A percentile compares a stretch with the other conserved stretches of the same genome.
Conservation (phyloP, 2,797 vertebrate species). For the Alectoris magna region DNA sequence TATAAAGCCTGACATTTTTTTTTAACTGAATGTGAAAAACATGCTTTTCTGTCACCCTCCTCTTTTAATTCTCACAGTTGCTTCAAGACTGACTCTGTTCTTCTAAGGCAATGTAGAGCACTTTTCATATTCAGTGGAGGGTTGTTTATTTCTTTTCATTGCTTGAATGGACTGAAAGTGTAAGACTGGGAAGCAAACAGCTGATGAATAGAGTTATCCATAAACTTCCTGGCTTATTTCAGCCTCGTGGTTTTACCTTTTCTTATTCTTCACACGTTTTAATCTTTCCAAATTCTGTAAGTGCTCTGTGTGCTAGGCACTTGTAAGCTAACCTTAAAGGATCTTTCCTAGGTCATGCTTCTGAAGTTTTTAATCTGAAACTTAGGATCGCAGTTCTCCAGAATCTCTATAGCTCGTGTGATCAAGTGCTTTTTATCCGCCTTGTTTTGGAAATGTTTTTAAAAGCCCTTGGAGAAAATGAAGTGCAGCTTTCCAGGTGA, state of each 20-base stretch:
- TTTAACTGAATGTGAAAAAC: not conserved
- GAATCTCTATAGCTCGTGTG: fast-evolving
- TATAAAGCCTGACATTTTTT: not conserved
- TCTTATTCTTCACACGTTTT: not conserved
- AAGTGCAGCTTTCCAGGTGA: not conserved
- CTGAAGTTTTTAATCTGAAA: not conserved
- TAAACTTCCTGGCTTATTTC: not conserved
- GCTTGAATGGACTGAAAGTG: not conserved
- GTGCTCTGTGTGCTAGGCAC: not conserved
- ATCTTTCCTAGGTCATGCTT: not conserved
- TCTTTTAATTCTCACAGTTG: not conserved
- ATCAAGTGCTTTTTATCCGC: not conserved
- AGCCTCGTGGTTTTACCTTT: not conserved
- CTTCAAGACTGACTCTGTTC: not conserved
- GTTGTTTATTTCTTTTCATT: not conserved
- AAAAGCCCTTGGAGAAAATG: not conserved
- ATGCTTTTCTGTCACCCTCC: not conserved
- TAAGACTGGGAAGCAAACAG: not conserved
- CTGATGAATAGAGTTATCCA: not conserved
- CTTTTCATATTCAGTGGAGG: not conserved
- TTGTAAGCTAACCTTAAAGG: not conserved
- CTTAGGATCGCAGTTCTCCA: not conserved
- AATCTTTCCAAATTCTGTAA: not conserved
- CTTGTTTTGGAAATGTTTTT: not conserved
- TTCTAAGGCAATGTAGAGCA: not conserved